A percentile compares a stretch with the other conserved stretches of the same genome.
Evolutionary conservation across 2,113 vertebrate species (phyloP).

Genomic region (Pedionomus torquatus): DNA sequence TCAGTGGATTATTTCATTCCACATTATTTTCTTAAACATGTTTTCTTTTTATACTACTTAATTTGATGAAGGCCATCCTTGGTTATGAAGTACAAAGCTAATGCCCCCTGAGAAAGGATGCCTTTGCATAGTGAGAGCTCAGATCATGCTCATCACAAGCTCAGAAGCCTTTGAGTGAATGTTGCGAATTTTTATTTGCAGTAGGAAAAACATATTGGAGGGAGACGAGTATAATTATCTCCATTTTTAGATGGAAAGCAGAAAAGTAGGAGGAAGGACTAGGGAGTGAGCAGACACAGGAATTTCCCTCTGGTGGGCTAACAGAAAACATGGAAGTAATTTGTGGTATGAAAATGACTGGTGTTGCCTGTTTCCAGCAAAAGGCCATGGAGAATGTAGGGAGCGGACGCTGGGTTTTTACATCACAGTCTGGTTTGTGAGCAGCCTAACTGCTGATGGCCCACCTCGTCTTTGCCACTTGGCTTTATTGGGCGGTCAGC

Average conservation of each 20-base stretch:
- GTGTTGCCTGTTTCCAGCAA: conserved; percentile 6
- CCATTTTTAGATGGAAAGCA: conserved; percentile 36
- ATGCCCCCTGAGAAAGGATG: background rate
- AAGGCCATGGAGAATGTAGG: background rate
- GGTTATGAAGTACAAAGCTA: background rate
- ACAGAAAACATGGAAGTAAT: conserved; percentile 43
- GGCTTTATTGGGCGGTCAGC: rapidly evolving
- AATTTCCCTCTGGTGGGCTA: conserved; percentile 37
- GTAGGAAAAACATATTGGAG: background rate
- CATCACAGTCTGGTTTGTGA: background rate
- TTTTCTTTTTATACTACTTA: background rate
- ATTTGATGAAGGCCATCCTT: background rate
- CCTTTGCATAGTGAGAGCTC: background rate
- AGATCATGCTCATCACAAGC: background rate
- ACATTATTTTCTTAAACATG: background rate
- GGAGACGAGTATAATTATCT: conserved; percentile 31
- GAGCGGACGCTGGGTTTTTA: background rate
- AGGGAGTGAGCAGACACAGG: background rate
- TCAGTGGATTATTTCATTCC: background rate
- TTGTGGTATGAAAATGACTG: conserved; percentile 31
- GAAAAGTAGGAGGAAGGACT: background rate
- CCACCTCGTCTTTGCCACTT: rapidly evolving
- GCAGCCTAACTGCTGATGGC: background rate
- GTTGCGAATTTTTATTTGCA: background rate
- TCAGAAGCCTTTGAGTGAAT: background rate